These are phyloP conservation scores for Pinctada fucata DNA, from an alignment of 2,888 invertebrate species.

Conservation along the genomic window DNA sequence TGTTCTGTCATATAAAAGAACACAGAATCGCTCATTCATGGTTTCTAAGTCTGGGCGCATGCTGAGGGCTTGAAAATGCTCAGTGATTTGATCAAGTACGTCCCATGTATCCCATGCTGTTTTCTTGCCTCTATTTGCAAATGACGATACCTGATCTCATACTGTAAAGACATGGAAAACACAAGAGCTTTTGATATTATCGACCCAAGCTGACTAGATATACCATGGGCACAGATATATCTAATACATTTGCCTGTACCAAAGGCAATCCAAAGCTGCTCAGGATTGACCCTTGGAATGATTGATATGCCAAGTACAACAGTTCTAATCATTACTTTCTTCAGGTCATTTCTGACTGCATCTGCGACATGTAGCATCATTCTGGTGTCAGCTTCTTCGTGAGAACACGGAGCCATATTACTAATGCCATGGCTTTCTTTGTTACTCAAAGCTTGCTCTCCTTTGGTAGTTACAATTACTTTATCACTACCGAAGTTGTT, in stretches of 20 bases:
- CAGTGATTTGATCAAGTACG: neutral
- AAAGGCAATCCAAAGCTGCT: neutral
- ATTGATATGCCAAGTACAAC: slow-evolving; percentile 18
- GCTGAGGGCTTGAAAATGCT: neutral
- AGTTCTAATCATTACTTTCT: slow-evolving; percentile 17
- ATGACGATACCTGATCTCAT: slow-evolving; percentile 10
- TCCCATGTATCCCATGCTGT: slow-evolving; percentile 5
- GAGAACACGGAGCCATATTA: slow-evolving; percentile 21
- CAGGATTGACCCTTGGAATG: neutral
- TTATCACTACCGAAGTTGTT: neutral
- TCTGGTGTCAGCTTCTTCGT: slow-evolving; percentile 35
- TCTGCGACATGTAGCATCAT: slow-evolving; percentile 31
- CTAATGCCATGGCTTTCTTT: neutral
- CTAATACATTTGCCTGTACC: neutral
- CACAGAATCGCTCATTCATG: neutral
- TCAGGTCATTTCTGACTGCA: slow-evolving; percentile 12
- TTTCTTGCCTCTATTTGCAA: slow-evolving; percentile 3
- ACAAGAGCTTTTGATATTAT: neutral
- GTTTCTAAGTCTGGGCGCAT: neutral
- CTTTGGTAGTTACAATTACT: slow-evolving; percentile 8
- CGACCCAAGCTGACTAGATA: neutral
- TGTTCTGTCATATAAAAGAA: neutral
- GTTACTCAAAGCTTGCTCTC: neutral
- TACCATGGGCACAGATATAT: neutral
- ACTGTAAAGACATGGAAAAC: slow-evolving; percentile 8